Percentiles rank a stretch among this genome's conserved stretches.
These are phyloP conservation scores for Agrotis exclamationis DNA, from an alignment of 2,888 invertebrate species.

Conservation along the genomic window DNA sequence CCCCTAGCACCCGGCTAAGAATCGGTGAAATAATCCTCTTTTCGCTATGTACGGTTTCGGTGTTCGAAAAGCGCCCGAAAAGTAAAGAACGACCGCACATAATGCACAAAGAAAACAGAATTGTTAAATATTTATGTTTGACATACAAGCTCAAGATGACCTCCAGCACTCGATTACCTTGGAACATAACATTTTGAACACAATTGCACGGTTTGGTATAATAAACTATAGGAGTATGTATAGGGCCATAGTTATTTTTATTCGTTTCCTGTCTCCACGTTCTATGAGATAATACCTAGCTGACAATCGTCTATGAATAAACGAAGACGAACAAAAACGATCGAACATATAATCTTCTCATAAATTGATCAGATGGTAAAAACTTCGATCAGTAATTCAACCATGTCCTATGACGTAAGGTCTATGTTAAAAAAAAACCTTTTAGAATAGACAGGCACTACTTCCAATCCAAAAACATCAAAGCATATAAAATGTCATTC, in stretches of 20 bases:
- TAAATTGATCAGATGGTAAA: background rate
- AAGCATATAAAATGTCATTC: conserved; percentile 20
- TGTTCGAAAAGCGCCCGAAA: no score
- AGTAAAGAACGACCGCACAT: conserved; percentile 17
- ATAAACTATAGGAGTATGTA: background rate
- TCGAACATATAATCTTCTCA: background rate
- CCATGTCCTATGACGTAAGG: background rate
- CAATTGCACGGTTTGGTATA: conserved; percentile 47
- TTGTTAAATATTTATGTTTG: conserved; percentile 57
- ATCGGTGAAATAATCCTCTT: no score
- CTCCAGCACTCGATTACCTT: conserved; percentile 61
- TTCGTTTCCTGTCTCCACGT: conserved; percentile 17
- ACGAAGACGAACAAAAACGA: background rate
- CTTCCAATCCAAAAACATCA: conserved; percentile 24
- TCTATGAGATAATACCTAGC: conserved; percentile 7
- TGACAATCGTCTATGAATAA: background rate
- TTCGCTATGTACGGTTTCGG: no score
- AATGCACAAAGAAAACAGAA: conserved; percentile 49
- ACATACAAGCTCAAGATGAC: conserved; percentile 56
- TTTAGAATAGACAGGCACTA: conserved; percentile 21
- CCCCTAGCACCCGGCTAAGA: no score
- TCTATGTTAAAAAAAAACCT: conserved; percentile 2
- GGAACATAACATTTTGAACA: conserved; percentile 61
- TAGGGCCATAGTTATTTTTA: conserved; percentile 16
- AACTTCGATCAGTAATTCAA: conserved; percentile 10